Base-by-base conservation (phyloP, 2,888 invertebrate species). In the Himalopsyche kuldschensis region DNA sequence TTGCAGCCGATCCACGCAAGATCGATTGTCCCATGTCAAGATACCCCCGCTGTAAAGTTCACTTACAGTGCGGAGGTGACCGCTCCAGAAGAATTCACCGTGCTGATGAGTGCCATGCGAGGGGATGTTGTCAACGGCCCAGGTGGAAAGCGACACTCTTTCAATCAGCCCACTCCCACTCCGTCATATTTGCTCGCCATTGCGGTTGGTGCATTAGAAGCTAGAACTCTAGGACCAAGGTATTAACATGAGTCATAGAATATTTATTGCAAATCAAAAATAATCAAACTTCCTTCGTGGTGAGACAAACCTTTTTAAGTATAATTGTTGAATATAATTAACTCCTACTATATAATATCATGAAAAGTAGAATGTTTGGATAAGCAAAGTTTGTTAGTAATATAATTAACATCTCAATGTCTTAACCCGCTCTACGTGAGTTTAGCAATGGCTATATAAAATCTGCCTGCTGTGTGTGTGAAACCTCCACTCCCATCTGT, bases 101-200 rank as follows among this genome's bases (percentile, higher is more conserved):
- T 96, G 0, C 90, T 98, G 24, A 98, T 98, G 98, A 97, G 98
- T 88, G 98, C 98, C 0, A 89, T 96, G 5, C 91, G 94, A 4
- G 76, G 75, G 15, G 90, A 91, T 0, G 92, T 90, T 0, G 90
- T 90, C 79, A 87, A 88, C 32, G 87, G 89, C 35, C 88, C 88
- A 20, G 89, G 88, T 4, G 91, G 90, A 24, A 91, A 90, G 30
- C 93, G 90, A 85, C 89, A 90, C 86, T 89, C 88, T 17, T 98
- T 97, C 89, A 90, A 92, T 17, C 96, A 96, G 89, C 93, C 94
- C 8, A 94, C 98, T 79, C 96, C 97, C 0, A 94, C 98, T 87
- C 98, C 98, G 0, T 94, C 97, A 0, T 99, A 99, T 88, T 91
- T 99, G 80, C 93, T 98, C 76, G 98, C 98, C 0, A 93, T 99